phyloP scores from a whole-genome alignment of 2,113 vertebrate species.

The Tetraodon nigroviridis region DNA sequence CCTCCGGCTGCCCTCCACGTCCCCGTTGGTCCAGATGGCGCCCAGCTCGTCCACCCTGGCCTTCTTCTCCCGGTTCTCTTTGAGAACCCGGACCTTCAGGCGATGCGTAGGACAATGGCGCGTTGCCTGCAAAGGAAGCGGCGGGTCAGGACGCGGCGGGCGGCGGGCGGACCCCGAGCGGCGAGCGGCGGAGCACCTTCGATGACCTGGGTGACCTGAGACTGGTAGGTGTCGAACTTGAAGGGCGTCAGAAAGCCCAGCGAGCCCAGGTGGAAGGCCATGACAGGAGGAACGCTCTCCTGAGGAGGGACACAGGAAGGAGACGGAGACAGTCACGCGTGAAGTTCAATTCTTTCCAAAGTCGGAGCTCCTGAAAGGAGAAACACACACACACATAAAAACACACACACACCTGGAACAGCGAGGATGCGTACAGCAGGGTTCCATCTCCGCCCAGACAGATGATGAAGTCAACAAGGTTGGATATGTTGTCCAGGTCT shows the following conservation, averaged over 20 bases:
- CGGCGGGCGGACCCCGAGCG: too few relatives aligned
- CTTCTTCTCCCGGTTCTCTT: constrained; percentile 65
- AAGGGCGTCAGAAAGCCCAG: constrained; percentile 80
- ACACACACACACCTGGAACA: constrained; percentile 73
- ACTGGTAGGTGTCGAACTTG: constrained; percentile 77
- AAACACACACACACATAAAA: too few relatives aligned
- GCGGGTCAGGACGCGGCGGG: too few relatives aligned
- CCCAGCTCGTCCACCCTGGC: constrained; percentile 64
- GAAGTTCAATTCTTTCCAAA: too few relatives aligned
- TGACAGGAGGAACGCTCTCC: constrained; percentile 80
- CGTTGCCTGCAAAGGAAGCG: constrained; percentile 56
- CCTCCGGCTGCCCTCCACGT: constrained; percentile 57
- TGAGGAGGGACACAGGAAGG: constrained; percentile 13
- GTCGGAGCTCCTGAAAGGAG: too few relatives aligned
- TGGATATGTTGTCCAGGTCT: constrained; percentile 85
- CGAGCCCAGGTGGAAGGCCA: constrained; percentile 80
- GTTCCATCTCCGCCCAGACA: constrained; percentile 81
- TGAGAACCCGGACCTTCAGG: constrained; percentile 74
- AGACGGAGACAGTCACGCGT: too few relatives aligned
- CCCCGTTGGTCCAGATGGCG: constrained; percentile 63
- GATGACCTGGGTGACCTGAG: constrained; percentile 77
- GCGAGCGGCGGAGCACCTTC: constrained; percentile 70
- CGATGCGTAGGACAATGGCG: constrained; percentile 77
- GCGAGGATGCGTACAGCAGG: constrained; percentile 78
- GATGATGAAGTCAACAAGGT: constrained; percentile 79